A percentile compares a stretch with the other conserved stretches of the same genome.
These are phyloP conservation scores for Poecilia wingei DNA, from an alignment of 2,797 vertebrate species.

Conservation along the genomic window DNA sequence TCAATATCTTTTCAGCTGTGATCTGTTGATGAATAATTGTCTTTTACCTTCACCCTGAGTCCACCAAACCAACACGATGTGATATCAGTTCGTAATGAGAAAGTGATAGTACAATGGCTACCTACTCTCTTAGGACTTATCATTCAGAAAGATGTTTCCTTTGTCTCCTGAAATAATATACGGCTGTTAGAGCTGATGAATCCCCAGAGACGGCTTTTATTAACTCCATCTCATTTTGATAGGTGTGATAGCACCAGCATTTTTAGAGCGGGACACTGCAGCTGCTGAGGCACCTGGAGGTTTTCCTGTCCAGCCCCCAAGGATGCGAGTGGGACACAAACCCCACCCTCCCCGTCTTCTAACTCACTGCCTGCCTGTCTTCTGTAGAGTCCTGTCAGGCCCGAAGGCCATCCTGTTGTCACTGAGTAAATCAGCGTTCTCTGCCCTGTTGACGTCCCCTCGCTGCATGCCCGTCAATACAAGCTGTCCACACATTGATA, in stretches of 20 bases:
- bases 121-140: conserved; percentile 67
- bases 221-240: conserved; percentile 74
- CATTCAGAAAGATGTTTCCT: conserved; percentile 67
- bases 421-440: conserved; percentile 73
- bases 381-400: conserved; percentile 50
- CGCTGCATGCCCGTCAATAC: conserved; percentile 61
- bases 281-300: conserved; percentile 57
- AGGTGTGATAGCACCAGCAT: conserved; percentile 61
- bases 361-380: conserved; percentile 30
- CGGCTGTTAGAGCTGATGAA: conserved; percentile 74
- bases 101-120: conserved; percentile 47
- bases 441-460: conserved; percentile 51
- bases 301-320: conserved; percentile 53
- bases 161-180: conserved; percentile 72
- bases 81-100: conserved; percentile 47
- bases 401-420: conserved; percentile 71
- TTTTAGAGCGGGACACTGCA: conserved; percentile 54
- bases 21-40: conserved; percentile 1
- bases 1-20: conserved; percentile 1
- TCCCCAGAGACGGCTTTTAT: conserved; percentile 74
- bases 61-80: conserved; percentile 16
- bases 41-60: conserved; percentile 9
- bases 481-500: conserved; percentile 64
- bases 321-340: conserved; percentile 49
- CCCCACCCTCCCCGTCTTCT: background rate